Evolutionary conservation across 1,140 invertebrate species (phyloP), one percentile per base, ranked within the genome.

Genomic region (Neodiprion lecontei): DNA sequence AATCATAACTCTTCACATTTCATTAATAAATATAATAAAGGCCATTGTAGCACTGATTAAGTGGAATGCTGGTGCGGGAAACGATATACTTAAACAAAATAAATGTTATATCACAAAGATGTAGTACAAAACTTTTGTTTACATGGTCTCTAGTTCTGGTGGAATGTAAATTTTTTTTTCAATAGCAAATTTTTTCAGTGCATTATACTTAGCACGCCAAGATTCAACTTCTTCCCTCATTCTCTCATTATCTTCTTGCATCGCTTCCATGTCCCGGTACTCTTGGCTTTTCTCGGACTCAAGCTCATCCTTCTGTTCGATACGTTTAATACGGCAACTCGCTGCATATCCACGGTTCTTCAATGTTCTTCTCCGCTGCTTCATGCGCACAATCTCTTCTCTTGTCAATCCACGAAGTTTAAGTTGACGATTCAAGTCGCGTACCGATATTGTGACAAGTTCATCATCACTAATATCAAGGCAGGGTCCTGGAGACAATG

Each of bases 331-430:
- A 0, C 96, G 92, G 83, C 96, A 98, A 79, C 95, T 97, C 1
- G 96, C 96, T 1, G 96, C 96, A 83, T 98, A 98, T 1, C 96
- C 96, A 76, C 96, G 90, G 85, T 98, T 98, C 84, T 98, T 98
- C 0, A 98, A 85, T 0, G 96, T 98, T 53, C 96, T 87, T 48
- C 96, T 87, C 12, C 96, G 89, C 81, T 98, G 96, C 83, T 98
- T 98, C 96, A 98, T 97, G 9, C 94, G 91, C 53, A 96, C 92
- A 78, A 98, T 97, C 82, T 98, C 95, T 70, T 97, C 95, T 67
- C 95, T 87, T 1, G 93, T 93, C 0, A 97, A 86, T 1, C 96
- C 96, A 75, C 96, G 90, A 81, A 96, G 89, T 86, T 98, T 98
- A 0, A 98, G 87, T 68, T 96, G 95, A 3, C 96, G 90, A 83